Conservation (phyloP, 2,797 vertebrate species). For the Coluber constrictor region DNA sequence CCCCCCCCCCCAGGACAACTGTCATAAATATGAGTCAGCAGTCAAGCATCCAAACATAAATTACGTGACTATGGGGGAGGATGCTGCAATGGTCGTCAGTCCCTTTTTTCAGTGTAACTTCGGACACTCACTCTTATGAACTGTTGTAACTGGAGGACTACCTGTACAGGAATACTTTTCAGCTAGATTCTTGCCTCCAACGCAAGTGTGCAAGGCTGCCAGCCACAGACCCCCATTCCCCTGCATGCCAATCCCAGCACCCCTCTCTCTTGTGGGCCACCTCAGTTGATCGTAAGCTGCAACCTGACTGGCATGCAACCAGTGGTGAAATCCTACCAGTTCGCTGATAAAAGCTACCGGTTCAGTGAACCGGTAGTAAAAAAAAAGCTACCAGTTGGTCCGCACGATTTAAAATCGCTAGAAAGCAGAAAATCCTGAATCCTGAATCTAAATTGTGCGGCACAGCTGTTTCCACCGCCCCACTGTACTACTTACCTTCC, state of each 20-base stretch:
- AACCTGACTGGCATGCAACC: rapidly evolving
- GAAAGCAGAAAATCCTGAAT: no score
- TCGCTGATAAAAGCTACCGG: no score
- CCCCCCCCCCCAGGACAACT: no score
- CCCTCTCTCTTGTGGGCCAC: not conserved
- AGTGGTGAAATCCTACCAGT: no score
- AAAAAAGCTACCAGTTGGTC: no score
- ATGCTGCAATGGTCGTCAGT: no score
- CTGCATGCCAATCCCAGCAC: not conserved
- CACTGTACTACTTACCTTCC: no score
- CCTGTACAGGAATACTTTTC: not conserved
- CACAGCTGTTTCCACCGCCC: no score
- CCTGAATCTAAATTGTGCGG: no score
- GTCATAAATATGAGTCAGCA: not conserved
- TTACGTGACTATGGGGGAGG: not conserved
- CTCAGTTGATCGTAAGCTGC: not conserved
- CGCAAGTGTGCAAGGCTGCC: not conserved
- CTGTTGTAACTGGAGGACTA: not conserved
- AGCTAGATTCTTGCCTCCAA: not conserved
- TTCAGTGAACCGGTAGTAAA: no score
- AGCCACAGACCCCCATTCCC: not conserved
- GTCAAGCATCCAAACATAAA: not conserved
- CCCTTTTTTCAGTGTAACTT: not conserved
- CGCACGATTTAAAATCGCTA: no score
- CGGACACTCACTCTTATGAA: not conserved